Evolutionary conservation across 2,797 vertebrate species (phyloP).

Genomic region (Chromobotia macracanthus): DNA sequence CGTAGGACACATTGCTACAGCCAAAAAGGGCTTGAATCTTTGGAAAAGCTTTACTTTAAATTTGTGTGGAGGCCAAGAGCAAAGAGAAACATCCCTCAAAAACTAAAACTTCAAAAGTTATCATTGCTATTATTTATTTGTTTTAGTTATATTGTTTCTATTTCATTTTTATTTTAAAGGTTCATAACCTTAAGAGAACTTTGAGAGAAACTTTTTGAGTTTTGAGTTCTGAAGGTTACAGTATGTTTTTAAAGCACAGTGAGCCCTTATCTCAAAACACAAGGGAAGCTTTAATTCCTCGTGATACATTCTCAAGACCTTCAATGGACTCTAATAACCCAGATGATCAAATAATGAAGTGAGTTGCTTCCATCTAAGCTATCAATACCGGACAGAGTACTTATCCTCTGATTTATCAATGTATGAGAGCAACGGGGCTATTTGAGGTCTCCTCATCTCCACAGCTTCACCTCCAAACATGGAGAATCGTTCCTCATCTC

Average conservation of each 20-base stretch:
- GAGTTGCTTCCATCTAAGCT: not conserved
- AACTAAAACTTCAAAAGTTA: too few relatives aligned
- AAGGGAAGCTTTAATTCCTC: too few relatives aligned
- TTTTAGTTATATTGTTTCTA: too few relatives aligned
- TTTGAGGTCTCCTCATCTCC: conserved; percentile 15
- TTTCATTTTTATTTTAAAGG: too few relatives aligned
- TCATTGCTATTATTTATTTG: too few relatives aligned
- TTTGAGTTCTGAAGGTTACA: not conserved
- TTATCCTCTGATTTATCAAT: not conserved
- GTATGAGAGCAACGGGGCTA: not conserved
- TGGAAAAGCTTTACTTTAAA: too few relatives aligned
- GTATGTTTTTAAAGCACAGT: not conserved
- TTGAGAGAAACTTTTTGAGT: not conserved
- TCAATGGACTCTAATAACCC: not conserved
- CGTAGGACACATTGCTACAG: too few relatives aligned
- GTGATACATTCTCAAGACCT: not conserved
- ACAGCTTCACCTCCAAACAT: conserved; percentile 44
- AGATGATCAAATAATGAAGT: not conserved
- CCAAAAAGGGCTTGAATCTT: too few relatives aligned
- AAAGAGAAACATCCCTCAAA: too few relatives aligned
- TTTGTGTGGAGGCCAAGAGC: too few relatives aligned
- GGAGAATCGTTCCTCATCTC: conserved; percentile 17
- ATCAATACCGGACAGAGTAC: not conserved
- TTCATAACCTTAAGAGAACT: too few relatives aligned
- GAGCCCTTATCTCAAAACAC: too few relatives aligned